A percentile compares a stretch with the other conserved stretches of the same genome.
phyloP scores from a whole-genome alignment of 2,113 vertebrate genomes.

The Hoplias malabaricus region DNA sequence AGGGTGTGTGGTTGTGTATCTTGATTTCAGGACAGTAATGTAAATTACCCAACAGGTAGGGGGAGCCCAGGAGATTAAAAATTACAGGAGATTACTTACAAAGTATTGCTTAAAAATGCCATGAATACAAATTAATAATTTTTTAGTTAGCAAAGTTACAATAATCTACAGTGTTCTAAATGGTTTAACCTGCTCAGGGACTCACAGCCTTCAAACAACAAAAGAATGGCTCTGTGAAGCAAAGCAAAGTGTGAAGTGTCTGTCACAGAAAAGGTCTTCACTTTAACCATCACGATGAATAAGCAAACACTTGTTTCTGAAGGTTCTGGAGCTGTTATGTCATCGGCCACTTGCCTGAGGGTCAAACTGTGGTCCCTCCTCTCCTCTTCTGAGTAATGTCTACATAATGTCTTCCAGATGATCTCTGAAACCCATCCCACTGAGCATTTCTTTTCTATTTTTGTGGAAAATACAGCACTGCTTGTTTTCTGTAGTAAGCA shows the following conservation, averaged over 20 bases:
- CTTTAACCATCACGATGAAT: conserved; percentile 52
- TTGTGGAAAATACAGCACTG: conserved; percentile 34
- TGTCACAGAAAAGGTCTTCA: conserved; percentile 17
- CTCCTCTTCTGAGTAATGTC: conserved; percentile 60
- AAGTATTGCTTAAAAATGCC: too few relatives aligned
- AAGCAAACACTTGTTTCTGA: conserved; percentile 53
- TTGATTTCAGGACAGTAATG: too few relatives aligned
- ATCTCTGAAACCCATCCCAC: conserved; percentile 40
- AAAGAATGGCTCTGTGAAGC: conserved; percentile 7
- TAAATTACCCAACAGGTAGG: too few relatives aligned
- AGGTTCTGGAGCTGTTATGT: conserved; percentile 52
- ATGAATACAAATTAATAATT: too few relatives aligned
- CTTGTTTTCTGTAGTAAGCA: conserved; percentile 15
- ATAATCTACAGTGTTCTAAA: background rate
- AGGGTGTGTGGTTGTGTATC: too few relatives aligned
- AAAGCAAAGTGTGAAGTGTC: background rate
- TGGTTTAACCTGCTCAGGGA: background rate
- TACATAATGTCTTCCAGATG: conserved; percentile 61
- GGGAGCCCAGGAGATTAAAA: too few relatives aligned
- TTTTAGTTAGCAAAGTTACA: background rate
- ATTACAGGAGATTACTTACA: too few relatives aligned
- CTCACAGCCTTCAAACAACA: background rate
- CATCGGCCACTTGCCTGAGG: conserved; percentile 54
- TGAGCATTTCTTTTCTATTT: conserved; percentile 1
- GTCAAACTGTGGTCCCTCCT: conserved; percentile 49